phyloP scores from a whole-genome alignment of 2,888 invertebrate species.

The Tetranychus truncatus region DNA sequence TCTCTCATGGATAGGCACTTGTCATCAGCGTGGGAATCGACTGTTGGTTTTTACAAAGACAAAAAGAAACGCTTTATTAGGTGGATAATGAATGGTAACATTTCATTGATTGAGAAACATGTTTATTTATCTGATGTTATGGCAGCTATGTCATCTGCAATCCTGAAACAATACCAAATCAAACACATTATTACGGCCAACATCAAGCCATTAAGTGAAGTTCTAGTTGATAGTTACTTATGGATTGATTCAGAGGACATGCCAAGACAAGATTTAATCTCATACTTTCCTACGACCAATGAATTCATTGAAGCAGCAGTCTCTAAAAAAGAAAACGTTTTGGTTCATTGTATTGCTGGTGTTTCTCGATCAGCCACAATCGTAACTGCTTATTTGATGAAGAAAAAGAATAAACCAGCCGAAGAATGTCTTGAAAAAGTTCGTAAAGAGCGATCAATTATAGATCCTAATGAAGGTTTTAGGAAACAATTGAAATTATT shows the following conservation, averaged over 20 bases:
- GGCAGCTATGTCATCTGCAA: background rate
- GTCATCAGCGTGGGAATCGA: too few species aligned
- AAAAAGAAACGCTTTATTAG: background rate
- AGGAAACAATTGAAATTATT: constrained; percentile 43
- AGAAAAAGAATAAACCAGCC: constrained; percentile 37
- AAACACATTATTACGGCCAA: constrained; percentile 4
- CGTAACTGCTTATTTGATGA: constrained; percentile 61
- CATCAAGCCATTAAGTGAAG: constrained; percentile 33
- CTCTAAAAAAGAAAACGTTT: background rate
- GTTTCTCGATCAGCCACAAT: constrained; percentile 64
- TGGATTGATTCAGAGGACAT: constrained; percentile 9
- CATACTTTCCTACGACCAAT: constrained; percentile 8
- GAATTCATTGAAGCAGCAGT: background rate
- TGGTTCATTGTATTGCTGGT: constrained; percentile 36
- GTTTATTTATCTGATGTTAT: background rate
- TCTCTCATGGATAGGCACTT: too few species aligned
- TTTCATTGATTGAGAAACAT: background rate
- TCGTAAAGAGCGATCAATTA: constrained; percentile 44
- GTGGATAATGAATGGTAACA: background rate
- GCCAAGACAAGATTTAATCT: constrained; percentile 8
- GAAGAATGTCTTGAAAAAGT: constrained; percentile 47
- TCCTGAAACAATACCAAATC: background rate
- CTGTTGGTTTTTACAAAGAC: too few species aligned
- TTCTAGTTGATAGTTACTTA: background rate
- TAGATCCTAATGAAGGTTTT: constrained; percentile 66